Evolutionary conservation across 2,113 vertebrate genomes (phyloP), one percentile per base, ranked within the genome.

Genomic region (Diadophis punctatus): DNA sequence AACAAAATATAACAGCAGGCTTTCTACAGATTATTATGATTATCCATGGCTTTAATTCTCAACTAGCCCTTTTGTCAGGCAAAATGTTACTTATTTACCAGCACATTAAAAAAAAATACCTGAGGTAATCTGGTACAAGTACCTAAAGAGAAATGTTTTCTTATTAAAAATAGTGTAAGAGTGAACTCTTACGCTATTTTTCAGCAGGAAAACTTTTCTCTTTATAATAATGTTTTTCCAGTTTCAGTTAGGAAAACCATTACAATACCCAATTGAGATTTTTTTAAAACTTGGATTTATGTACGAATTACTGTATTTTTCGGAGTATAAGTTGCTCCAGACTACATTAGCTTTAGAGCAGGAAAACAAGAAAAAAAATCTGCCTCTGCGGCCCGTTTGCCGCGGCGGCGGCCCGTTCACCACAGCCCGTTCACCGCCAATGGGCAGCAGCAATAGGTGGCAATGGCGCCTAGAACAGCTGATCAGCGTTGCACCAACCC

Each of bases 241-340:
- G 68, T 96, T 95, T 96, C 89, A 95, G 86, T 94, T 93, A 94
- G 95, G 7, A 92, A 95, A 95, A 94, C 34, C 87, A 94, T 93
- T 94, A 39, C 93, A 95, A 2, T 86, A 91, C 14, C 93, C 85
- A 95, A 91, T 34, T 1, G 84, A 63, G 14, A 23, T 63, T 87
- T 93, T 95, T 0, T 0, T 8, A 20, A 52, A 52, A 39, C 52
- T 88, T 27, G 30, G 6, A 48, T 94, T 93, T 94, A 34, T 63
- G 60, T 63, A 16, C 14, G 8, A 53, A 53, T 53, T 53, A 53
- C 11, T 12, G 0, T 52, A 52, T 52, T 52, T 51, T 52, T 52
- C 12, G 3, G 51, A 52, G 12, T 52, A 52, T 52, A 52, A 52
- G 0, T 14, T 12, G 3, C 51, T 51, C 49, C 0, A 2, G 49